Evolutionary conservation across 2,888 invertebrate species (phyloP).

Genomic region (Erebia ligea): DNA sequence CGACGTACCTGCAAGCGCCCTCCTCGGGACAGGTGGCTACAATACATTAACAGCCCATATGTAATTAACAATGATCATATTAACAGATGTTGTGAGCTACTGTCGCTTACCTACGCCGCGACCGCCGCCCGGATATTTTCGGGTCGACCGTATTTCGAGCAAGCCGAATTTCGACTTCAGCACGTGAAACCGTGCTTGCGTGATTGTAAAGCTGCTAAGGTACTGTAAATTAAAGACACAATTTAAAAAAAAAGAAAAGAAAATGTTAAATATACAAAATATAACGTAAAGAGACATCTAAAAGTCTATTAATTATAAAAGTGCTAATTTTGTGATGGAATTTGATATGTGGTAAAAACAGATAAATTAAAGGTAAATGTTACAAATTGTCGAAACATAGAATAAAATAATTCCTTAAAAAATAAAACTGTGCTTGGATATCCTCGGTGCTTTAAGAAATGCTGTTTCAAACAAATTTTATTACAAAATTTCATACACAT

Average conservation of each 20-base stretch:
- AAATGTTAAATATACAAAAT: neutral
- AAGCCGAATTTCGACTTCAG: constrained; percentile 37
- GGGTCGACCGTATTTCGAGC: constrained; percentile 49
- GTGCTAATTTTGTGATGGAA: neutral
- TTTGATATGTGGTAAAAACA: neutral
- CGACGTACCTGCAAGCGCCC: constrained; percentile 96
- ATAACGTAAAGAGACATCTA: neutral
- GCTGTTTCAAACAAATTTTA: neutral
- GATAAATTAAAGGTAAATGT: neutral
- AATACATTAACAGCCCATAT: constrained; percentile 82
- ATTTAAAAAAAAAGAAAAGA: constrained; percentile 11
- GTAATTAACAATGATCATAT: constrained; percentile 84
- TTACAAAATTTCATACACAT: too few species aligned
- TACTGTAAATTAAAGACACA: constrained; percentile 42
- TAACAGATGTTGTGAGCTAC: constrained; percentile 83
- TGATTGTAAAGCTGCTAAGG: constrained; percentile 51
- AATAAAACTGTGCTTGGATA: neutral
- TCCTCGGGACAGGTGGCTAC: constrained; percentile 95
- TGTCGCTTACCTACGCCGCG: constrained; percentile 77
- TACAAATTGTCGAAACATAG: neutral
- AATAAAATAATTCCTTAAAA: neutral
- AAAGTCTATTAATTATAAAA: neutral
- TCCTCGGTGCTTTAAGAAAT: neutral
- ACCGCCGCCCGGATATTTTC: constrained; percentile 82
- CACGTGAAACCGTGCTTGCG: constrained; percentile 62